Percentiles rank a stretch among this genome's conserved stretches.
These are phyloP conservation scores for Palythoa grandiflora DNA, from an alignment of 92 coral and sea anemone species.

Conservation along the genomic window DNA sequence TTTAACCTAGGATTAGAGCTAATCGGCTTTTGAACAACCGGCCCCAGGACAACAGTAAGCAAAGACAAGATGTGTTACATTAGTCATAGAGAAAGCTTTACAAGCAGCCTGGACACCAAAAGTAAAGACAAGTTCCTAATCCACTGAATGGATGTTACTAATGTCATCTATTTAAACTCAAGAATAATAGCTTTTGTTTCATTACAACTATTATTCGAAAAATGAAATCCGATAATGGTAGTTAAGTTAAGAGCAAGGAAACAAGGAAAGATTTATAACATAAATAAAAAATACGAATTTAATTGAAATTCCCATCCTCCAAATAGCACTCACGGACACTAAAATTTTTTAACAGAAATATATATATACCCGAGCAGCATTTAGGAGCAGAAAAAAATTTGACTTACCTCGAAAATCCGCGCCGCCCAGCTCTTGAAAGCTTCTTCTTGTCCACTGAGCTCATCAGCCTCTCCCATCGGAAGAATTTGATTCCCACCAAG, in stretches of 20 bases:
- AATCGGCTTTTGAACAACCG: too few species aligned
- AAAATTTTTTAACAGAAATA: neutral
- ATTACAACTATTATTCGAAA: too few species aligned
- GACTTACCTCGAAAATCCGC: constrained; percentile 46
- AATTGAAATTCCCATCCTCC: too few species aligned
- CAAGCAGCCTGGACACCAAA: constrained; percentile 75
- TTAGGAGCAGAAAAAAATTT: neutral
- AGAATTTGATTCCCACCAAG: constrained; percentile 61
- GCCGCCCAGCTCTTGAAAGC: constrained; percentile 63
- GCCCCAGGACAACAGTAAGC: neutral
- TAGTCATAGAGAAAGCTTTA: constrained; percentile 85
- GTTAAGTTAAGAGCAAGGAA: too few species aligned
- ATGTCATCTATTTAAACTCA: neutral
- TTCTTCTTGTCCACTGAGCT: constrained; percentile 54
- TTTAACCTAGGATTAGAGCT: too few species aligned
- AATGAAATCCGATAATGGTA: too few species aligned
- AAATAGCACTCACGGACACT: neutral
- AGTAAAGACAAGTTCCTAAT: neutral
- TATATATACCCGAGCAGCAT: too few species aligned
- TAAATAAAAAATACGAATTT: too few species aligned
- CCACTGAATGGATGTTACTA: too few species aligned
- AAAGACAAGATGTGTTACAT: constrained; percentile 23
- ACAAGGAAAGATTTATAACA: too few species aligned
- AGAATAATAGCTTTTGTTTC: too few species aligned
- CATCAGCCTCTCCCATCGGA: constrained; percentile 60